phyloP scores from a whole-genome alignment of 1,140 invertebrate species.

The Platyscapa corneri region DNA sequence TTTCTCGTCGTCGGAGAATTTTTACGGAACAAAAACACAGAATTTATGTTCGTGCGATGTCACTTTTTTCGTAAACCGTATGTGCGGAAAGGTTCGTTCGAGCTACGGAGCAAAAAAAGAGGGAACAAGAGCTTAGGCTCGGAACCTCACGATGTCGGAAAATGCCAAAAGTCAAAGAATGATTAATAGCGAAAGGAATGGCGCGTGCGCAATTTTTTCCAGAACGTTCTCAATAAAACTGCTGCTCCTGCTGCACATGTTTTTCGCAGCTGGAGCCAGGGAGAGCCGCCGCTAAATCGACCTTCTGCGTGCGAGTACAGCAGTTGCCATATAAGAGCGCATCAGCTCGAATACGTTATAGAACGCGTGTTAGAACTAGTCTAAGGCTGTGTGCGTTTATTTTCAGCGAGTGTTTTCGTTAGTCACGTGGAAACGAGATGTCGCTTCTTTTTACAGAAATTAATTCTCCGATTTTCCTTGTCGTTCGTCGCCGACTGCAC shows the following conservation, averaged over 20 bases:
- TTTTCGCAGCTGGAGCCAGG: slow-evolving; percentile 28
- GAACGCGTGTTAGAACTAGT: neutral
- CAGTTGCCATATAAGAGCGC: neutral
- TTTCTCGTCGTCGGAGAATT: neutral
- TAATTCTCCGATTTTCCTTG: no score
- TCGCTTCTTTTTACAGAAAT: no score
- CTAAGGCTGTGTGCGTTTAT: neutral
- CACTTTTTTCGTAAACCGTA: slow-evolving; percentile 19
- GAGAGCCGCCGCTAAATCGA: neutral
- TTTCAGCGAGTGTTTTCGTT: neutral
- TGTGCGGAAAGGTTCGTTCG: neutral
- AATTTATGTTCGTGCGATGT: slow-evolving; percentile 23
- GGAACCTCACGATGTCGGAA: neutral
- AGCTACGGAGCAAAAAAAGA: neutral
- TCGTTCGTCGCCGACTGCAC: no score
- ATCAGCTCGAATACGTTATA: slow-evolving; percentile 35
- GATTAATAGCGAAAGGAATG: slow-evolving; percentile 27
- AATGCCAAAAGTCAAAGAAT: neutral
- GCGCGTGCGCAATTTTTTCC: slow-evolving; percentile 1
- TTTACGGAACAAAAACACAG: slow-evolving; percentile 11
- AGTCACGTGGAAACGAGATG: neutral
- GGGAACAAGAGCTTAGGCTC: neutral
- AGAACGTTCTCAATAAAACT: neutral
- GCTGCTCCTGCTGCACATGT: neutral
- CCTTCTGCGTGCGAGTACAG: neutral